phyloP scores from a whole-genome alignment of 2,888 invertebrate genomes.

The Eupithecia tripunctaria region DNA sequence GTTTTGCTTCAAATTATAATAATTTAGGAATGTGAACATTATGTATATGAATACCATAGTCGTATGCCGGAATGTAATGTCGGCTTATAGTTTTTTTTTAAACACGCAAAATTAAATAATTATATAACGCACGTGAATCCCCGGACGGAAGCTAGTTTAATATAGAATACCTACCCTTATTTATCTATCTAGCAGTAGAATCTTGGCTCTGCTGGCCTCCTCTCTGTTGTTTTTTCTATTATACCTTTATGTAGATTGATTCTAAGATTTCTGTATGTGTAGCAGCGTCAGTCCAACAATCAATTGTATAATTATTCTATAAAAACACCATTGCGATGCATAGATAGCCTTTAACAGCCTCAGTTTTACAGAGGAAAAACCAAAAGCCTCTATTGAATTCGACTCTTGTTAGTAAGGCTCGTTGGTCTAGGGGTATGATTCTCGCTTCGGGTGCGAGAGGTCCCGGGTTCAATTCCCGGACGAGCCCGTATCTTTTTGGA shows the following conservation, averaged over 20 bases:
- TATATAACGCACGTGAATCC: too few relatives aligned
- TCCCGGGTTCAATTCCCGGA: slow-evolving; percentile 79
- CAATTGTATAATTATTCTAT: neutral
- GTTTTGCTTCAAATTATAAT: too few relatives aligned
- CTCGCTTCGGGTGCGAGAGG: slow-evolving; percentile 75
- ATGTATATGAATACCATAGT: too few relatives aligned
- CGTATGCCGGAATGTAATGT: too few relatives aligned
- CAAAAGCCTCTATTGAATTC: neutral
- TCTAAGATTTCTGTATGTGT: neutral
- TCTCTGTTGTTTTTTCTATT: too few relatives aligned
- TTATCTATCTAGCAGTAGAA: too few relatives aligned
- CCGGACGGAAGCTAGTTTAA: too few relatives aligned
- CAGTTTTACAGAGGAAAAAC: neutral
- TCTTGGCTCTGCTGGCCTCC: too few relatives aligned
- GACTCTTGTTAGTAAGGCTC: slow-evolving; percentile 42
- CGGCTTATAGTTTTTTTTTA: too few relatives aligned
- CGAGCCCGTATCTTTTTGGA: slow-evolving; percentile 55
- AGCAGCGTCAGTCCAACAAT: neutral
- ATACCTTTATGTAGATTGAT: neutral
- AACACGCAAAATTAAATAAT: too few relatives aligned
- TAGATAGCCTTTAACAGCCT: neutral
- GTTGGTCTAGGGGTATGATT: slow-evolving; percentile 67
- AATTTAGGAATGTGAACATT: too few relatives aligned
- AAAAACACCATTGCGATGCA: neutral
- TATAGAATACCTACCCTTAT: too few relatives aligned